A percentile compares a stretch with the other conserved stretches of the same genome.
Evolutionary conservation across 2,113 vertebrate genomes (phyloP).

Genomic region (Chiloscyllium plagiosum): DNA sequence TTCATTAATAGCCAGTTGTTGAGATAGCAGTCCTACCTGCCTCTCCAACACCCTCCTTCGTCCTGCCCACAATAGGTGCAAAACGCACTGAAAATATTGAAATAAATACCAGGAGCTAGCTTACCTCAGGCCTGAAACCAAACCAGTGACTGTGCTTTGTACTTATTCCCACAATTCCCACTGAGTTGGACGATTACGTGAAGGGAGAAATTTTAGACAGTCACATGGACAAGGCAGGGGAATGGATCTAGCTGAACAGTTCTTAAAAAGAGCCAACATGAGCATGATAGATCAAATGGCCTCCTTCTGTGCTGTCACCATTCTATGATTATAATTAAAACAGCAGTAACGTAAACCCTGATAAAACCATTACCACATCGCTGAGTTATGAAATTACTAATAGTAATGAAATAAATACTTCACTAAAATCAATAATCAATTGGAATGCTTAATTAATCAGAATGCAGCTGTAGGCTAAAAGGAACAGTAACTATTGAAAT

Average conservation of each 20-base stretch:
- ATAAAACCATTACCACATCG: not conserved
- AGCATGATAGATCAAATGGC: not conserved
- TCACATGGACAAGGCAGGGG: not conserved
- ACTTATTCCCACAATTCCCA: not conserved
- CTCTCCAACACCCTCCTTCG: not conserved
- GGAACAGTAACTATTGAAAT: not conserved
- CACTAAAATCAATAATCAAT: not conserved
- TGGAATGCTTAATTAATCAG: slow-evolving; percentile 11
- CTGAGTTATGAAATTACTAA: not conserved
- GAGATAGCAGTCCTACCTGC: not conserved
- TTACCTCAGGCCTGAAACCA: not conserved
- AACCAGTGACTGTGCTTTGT: not conserved
- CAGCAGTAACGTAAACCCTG: not conserved
- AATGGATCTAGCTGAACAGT: not conserved
- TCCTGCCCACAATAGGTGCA: no score
- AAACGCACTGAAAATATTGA: not conserved
- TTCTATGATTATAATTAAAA: not conserved
- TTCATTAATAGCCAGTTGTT: not conserved
- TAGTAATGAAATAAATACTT: not conserved
- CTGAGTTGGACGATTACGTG: not conserved
- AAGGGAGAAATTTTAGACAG: not conserved
- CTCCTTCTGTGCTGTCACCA: not conserved
- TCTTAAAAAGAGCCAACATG: not conserved
- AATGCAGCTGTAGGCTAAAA: not conserved
- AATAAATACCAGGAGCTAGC: not conserved